Evolutionary conservation across 2,113 vertebrate genomes (phyloP).

Genomic region (Pseudolaguvia tuberculata): DNA sequence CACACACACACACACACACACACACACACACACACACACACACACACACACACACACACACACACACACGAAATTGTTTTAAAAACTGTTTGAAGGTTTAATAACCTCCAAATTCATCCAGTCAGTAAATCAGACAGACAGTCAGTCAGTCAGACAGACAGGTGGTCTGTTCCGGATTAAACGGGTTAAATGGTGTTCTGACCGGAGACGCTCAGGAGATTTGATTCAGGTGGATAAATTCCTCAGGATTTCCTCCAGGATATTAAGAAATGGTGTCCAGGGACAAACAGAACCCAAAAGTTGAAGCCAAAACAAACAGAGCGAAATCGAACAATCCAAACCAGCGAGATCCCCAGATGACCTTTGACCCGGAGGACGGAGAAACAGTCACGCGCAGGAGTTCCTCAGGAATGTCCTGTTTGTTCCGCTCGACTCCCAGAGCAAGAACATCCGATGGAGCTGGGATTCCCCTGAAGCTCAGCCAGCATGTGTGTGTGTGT

Average conservation of each 20-base stretch:
- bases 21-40: too few relatives aligned
- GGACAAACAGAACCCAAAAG: background rate
- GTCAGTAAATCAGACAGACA: too few relatives aligned
- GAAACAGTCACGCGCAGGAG: conserved; percentile 6
- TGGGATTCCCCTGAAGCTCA: conserved; percentile 43
- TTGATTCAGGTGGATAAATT: conserved; percentile 11
- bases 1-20: too few relatives aligned
- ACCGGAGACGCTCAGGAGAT: conserved; percentile 7
- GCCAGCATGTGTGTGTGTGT: conserved; percentile 17
- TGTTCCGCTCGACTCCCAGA: conserved; percentile 14
- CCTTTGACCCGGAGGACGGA: conserved; percentile 6
- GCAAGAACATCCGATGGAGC: conserved; percentile 8
- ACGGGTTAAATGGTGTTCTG: background rate
- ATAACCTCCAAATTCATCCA: too few relatives aligned
- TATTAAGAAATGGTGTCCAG: conserved; percentile 5
- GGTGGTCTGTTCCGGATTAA: conserved; percentile 2
- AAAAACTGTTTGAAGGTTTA: too few relatives aligned
- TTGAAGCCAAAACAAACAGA: background rate
- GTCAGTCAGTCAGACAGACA: background rate
- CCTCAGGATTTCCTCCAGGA: conserved; percentile 7
- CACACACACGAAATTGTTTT: too few relatives aligned
- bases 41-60: too few relatives aligned
- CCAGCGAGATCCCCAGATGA: background rate
- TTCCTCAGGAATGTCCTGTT: conserved; percentile 24
- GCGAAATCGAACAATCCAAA: conserved; percentile 12